phyloP scores from a whole-genome alignment of 2,113 vertebrate genomes.

The Aspiorhynchus laticeps region DNA sequence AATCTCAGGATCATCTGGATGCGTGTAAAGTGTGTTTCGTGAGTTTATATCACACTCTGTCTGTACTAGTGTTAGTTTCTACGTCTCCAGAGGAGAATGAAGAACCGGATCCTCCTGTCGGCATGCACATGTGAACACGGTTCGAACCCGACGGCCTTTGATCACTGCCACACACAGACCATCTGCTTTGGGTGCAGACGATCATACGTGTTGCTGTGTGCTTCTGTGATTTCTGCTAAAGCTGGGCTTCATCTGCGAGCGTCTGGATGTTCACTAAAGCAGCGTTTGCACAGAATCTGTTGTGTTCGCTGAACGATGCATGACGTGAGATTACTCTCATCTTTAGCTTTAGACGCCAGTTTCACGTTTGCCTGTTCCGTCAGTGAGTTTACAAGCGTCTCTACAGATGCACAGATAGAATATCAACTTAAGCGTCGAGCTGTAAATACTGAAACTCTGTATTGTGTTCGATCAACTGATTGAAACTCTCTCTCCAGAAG shows the following conservation, averaged over 20 bases:
- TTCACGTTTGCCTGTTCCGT: constrained; percentile 3
- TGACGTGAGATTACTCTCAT: background rate
- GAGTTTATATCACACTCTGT: constrained; percentile 7
- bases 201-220: background rate
- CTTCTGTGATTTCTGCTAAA: constrained; percentile 15
- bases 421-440: background rate
- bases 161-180: constrained; percentile 11
- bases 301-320: constrained; percentile 8
- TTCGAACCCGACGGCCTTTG: background rate
- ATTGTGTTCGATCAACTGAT: background rate
- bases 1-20: constrained; percentile 6
- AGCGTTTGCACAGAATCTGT: background rate
- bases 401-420: background rate
- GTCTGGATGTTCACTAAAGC: background rate
- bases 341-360: constrained; percentile 5
- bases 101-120: background rate
- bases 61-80: constrained; percentile 24
- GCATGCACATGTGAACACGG: background rate
- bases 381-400: background rate
- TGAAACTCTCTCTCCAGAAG: background rate
- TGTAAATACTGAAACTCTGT: constrained; percentile 18
- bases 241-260: background rate
- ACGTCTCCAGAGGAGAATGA: background rate
- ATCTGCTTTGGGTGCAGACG: background rate
- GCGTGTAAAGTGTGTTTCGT: constrained; percentile 20